Evolutionary conservation across 2,797 vertebrate species (phyloP), one percentile per base, ranked within the genome.

Genomic region (Sebastes alutus): DNA sequence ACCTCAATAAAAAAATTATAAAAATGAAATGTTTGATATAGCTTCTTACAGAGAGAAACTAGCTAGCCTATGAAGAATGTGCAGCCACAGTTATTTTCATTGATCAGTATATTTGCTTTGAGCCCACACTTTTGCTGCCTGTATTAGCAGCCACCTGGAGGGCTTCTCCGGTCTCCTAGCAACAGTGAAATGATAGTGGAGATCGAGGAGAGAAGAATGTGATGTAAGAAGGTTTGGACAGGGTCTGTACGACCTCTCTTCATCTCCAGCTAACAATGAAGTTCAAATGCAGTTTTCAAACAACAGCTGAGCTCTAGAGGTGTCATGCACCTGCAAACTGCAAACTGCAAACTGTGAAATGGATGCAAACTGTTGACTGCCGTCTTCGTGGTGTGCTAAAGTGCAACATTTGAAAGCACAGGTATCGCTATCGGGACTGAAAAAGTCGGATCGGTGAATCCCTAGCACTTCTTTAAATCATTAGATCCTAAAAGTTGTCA

Each of bases 121-220:
- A 80, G 80, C 59, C 49, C 14, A 54, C 64, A 80, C 42, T 32
- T 67, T 72, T 52, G 49, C 42, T 70, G 63, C 22, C n/a, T 54
- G 59, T 70, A 65, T 75, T 73, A 58, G 12, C 59, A 77, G 62
- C 82, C 62, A 86, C 75, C 85, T 80, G 80, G 77, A 82, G 49
- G 59, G 54, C 35, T 69, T 49, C 61, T 20, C 38, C 10, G 13
- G 86, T 91, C 67, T 90, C 90, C 82, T 90, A 89, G 89, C 85
- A 92, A 90, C 90, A 84, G 78, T 60, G 14, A 77, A 56, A 84
- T 82, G n/a, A 81, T 12, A 80, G 63, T 58, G 69, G n/a, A 54
- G 52, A 22, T 70, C 0, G 38, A 81, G 64, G 66, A 65, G 66
- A 16, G 60, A 58, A 22, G 13, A 25, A 49, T 46, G 69, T 65